Evolutionary conservation across 2,797 vertebrate species (phyloP).

Genomic region (Coluber constrictor): DNA sequence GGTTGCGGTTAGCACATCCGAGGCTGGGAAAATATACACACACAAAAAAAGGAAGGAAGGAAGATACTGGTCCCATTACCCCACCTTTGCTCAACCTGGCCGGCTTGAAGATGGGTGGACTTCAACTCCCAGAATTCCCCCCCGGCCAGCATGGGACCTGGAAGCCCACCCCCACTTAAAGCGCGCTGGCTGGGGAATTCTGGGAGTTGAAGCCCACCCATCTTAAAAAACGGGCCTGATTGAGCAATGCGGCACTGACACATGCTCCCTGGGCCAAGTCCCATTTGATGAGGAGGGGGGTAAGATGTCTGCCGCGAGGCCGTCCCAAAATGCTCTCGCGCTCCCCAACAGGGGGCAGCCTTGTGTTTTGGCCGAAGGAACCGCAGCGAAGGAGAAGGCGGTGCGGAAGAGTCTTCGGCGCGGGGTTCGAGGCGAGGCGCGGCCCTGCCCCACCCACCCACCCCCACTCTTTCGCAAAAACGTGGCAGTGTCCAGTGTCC

Average conservation of each 20-base stretch:
- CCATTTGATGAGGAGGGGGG: neutral
- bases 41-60: neutral
- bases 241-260: neutral
- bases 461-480: neutral
- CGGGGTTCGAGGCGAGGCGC: neutral
- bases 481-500: neutral
- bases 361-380: neutral
- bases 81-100: neutral
- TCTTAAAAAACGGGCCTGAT: neutral
- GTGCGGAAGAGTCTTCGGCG: constrained; percentile 12
- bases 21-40: neutral
- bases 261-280: neutral
- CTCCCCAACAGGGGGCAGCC: neutral
- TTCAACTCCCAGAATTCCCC: neutral
- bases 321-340: constrained; percentile 33
- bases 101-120: neutral
- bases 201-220: neutral
- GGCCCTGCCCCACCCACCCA: too few relatives aligned
- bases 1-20: neutral
- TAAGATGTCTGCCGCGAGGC: neutral
- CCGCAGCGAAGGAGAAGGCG: neutral
- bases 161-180: too few relatives aligned
- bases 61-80: constrained; percentile 12
- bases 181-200: neutral
- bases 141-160: too few relatives aligned